Base-by-base conservation (phyloP, 1,140 invertebrate genomes). In the Heliconius hermathena region DNA sequence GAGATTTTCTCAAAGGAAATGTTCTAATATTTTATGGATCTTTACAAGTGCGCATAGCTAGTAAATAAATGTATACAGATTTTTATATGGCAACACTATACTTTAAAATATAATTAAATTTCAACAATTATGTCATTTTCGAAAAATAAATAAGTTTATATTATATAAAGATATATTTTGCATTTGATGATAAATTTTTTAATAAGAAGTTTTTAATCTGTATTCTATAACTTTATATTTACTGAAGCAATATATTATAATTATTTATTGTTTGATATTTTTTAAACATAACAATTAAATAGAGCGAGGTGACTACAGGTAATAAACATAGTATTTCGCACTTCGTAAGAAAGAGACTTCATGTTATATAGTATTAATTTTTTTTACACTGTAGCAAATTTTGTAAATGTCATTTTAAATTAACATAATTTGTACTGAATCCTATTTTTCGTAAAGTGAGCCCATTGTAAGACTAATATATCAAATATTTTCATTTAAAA, bases 241-340 rank as follows among this genome's bases (percentile, higher is more conserved):
- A 71, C 16, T 72, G 70, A 77, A 72, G 70, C 76, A 77, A 77
- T 77, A 77, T 41, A 13, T 22, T 77, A 71, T 71, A 54, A 54
- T 72, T 77, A 77, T 77, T 77, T 77, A 77, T 77, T 76, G 41
- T 20, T 22, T 36, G 70, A 20, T 70, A 57, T 46, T 54, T 26
- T 70, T 66, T 71, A 76, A 66, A 66, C 26, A 38, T 75, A 75
- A 60, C 41, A 26, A 26, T 26, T 29, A 26, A 29, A 66, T 66
- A 8, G 26, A 26, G 20, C n/a, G 22, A 26, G 4, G 60, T 66
- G 11, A 66, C 60, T 29, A 66, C 22, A 16, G 26, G 29, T 36
- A 36, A 36, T 36, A 36, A 36, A 36, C 13, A 26, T 20, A 20
- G 49, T 52, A 52, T 52, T 52, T 52, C 49, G 18, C 54, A 11